Conservation (phyloP, 1,140 invertebrate genomes). For the Ladona fulva region DNA sequence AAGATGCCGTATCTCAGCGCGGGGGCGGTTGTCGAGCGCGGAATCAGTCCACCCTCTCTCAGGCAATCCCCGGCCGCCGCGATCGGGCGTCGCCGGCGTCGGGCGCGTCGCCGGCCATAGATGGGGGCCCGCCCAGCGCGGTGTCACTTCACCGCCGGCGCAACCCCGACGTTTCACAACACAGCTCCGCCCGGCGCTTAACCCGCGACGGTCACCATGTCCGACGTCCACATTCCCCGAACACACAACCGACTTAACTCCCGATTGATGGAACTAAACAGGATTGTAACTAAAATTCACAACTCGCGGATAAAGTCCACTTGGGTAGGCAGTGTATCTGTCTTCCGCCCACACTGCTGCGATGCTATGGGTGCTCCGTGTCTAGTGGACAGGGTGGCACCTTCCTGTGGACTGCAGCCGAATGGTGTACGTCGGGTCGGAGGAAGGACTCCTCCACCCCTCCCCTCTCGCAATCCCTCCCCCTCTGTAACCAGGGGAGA, state of each 20-base stretch:
- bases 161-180: neutral
- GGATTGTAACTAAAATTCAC: neutral
- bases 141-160: neutral
- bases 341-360: too few relatives aligned
- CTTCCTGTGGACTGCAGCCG: neutral
- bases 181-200: neutral
- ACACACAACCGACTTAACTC: neutral
- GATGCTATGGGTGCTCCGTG: neutral
- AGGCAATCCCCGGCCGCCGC: constrained; percentile 10
- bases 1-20: neutral
- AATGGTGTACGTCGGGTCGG: neutral
- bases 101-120: constrained; percentile 9
- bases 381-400: neutral
- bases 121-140: neutral
- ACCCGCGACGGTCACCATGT: neutral
- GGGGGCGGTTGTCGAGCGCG: neutral
- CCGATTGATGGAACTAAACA: neutral
- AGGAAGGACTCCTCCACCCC: neutral
- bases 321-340: too few relatives aligned
- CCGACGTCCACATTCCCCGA: neutral
- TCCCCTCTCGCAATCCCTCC: neutral
- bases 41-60: neutral
- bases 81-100: neutral
- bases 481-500: neutral
- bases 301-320: neutral